Conservation (phyloP, 2,113 vertebrate species). For the Macroglossus sobrinus region DNA sequence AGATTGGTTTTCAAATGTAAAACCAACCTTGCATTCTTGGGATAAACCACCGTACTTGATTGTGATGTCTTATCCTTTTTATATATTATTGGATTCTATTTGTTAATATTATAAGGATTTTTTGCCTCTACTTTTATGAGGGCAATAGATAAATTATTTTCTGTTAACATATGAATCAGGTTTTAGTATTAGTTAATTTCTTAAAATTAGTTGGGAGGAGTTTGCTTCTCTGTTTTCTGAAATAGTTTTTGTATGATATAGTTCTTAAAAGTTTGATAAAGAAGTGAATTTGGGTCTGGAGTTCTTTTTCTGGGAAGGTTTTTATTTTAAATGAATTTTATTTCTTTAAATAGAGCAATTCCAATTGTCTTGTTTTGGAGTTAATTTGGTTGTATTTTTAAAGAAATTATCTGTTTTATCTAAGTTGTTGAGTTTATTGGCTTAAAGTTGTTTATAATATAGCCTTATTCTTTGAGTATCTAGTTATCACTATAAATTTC, state of each 20-base stretch:
- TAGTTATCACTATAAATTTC: not conserved
- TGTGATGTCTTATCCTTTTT: not conserved
- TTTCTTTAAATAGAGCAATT: conserved; percentile 27
- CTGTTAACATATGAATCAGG: not conserved
- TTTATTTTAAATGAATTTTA: conserved; percentile 7
- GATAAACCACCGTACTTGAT: not conserved
- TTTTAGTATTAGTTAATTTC: conserved; percentile 6
- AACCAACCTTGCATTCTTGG: conserved; percentile 40
- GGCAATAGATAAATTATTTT: not conserved
- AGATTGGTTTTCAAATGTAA: conserved; percentile 24
- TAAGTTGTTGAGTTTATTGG: conserved; percentile 7
- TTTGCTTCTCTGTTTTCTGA: conserved; percentile 13
- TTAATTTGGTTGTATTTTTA: conserved; percentile 45
- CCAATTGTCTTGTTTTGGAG: not conserved
- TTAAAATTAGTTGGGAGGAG: not conserved
- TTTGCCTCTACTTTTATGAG: not conserved
- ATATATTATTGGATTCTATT: conserved; percentile 14
- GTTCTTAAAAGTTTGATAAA: conserved; percentile 45
- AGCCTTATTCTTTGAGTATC: conserved; percentile 21
- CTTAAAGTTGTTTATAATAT: not conserved
- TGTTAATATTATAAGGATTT: not conserved
- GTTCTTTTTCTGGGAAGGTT: not conserved
- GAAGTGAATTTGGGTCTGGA: not conserved
- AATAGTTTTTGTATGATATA: not conserved
- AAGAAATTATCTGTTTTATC: conserved; percentile 34